A percentile compares a stretch with the other conserved stretches of the same genome.
phyloP scores from a whole-genome alignment of 2,888 invertebrate species.

The Opisthograptis luteolata region DNA sequence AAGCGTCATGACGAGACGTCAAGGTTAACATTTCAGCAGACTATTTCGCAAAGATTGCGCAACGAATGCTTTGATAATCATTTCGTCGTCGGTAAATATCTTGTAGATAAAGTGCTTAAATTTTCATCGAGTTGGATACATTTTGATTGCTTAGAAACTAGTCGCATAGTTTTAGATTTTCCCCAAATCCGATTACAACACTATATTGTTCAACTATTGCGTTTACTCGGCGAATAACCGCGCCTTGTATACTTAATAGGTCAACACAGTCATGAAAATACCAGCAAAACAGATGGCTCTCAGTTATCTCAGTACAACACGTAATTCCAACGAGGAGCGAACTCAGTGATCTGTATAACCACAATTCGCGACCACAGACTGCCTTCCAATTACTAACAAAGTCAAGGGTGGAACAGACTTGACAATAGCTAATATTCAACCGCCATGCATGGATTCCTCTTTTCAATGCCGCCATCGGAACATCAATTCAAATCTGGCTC shows the following conservation, averaged over 20 bases:
- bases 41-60: slow-evolving; percentile 1
- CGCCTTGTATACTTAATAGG: slow-evolving; percentile 39
- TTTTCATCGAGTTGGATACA: no score
- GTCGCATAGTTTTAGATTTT: background rate
- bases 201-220: slow-evolving; percentile 19
- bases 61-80: slow-evolving; percentile 6
- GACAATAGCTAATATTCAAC: slow-evolving; percentile 34
- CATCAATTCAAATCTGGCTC: slow-evolving; percentile 23
- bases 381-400: slow-evolving; percentile 39
- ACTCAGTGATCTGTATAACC: slow-evolving; percentile 44
- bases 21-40: slow-evolving; percentile 16
- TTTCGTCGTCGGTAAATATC: background rate
- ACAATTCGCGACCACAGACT: slow-evolving; percentile 37
- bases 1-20: slow-evolving; percentile 12
- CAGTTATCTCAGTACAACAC: slow-evolving; percentile 31
- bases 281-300: slow-evolving; percentile 41
- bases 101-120: no score
- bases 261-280: slow-evolving; percentile 40
- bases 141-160: background rate
- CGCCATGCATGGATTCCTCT: slow-evolving; percentile 33
- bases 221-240: slow-evolving; percentile 27
- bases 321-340: slow-evolving; percentile 32
- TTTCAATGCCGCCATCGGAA: slow-evolving; percentile 27
- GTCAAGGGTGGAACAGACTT: slow-evolving; percentile 38
- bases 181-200: slow-evolving; percentile 6